phyloP scores from a whole-genome alignment of 2,888 invertebrate species.

The Poecilus cupreus region DNA sequence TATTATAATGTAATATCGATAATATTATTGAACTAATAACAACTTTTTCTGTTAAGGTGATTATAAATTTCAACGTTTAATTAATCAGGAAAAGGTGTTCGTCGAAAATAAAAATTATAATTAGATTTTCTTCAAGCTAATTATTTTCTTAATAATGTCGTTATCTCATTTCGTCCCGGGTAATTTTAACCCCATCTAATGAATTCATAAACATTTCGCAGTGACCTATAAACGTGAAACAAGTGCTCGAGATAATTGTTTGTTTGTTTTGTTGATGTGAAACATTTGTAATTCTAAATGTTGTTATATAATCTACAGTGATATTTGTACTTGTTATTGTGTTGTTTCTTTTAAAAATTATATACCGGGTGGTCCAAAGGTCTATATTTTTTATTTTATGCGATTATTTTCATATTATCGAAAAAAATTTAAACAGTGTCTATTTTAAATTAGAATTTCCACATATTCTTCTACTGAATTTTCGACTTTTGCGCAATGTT shows the following conservation, averaged over 20 bases:
- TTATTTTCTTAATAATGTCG: neutral
- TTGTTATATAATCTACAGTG: too few species aligned
- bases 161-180: neutral
- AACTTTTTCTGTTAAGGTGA: neutral
- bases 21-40: neutral
- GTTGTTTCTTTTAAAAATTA: too few species aligned
- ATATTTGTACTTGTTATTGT: too few species aligned
- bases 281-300: too few species aligned
- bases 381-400: too few species aligned
- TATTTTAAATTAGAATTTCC: too few species aligned
- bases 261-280: neutral
- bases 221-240: neutral
- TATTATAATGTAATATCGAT: too few species aligned
- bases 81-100: neutral
- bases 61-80: neutral
- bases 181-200: neutral
- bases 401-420: too few species aligned
- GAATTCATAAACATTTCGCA: constrained; percentile 5
- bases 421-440: too few species aligned
- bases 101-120: neutral
- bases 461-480: too few species aligned
- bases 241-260: neutral
- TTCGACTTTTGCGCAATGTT: too few species aligned
- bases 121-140: neutral
- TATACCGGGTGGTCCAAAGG: too few species aligned